Percentiles rank a stretch among this genome's conserved stretches.
Conservation (phyloP, 2,797 vertebrate genomes). For the Phalloptychus januarius region DNA sequence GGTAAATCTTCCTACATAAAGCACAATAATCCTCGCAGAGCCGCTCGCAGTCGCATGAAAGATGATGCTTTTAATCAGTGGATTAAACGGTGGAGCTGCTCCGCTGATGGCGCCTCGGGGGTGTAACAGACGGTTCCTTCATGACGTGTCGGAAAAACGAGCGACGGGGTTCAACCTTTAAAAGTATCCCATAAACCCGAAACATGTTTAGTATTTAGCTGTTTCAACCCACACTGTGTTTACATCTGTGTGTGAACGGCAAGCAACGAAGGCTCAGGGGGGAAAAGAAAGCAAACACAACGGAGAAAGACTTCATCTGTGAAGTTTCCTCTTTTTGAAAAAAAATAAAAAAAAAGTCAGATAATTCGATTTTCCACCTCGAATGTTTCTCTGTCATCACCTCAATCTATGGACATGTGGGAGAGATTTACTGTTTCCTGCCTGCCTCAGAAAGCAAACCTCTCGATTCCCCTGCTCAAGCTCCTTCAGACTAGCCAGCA, state of each 20-base stretch:
- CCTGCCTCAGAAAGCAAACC: too few relatives aligned
- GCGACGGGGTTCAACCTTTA: conserved; percentile 11
- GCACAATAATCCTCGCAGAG: conserved; percentile 25
- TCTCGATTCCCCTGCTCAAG: too few relatives aligned
- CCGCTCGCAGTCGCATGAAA: background rate
- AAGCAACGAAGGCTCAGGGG: conserved; percentile 27
- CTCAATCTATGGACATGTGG: background rate
- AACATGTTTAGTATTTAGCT: conserved; percentile 23
- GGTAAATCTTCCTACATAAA: conserved; percentile 18
- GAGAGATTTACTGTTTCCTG: background rate
- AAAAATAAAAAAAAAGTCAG: background rate
- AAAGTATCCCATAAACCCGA: conserved; percentile 29
- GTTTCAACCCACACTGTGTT: conserved; percentile 35
- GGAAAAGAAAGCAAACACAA: conserved; percentile 9
- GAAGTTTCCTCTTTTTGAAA: background rate
- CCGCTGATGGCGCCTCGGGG: conserved; percentile 21
- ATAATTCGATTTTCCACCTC: background rate
- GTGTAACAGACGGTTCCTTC: conserved; percentile 2
- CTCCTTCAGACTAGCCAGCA: too few relatives aligned
- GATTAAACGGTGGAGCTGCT: conserved; percentile 24
- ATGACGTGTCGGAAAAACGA: conserved; percentile 45
- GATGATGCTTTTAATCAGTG: conserved; percentile 19
- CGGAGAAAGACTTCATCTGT: background rate
- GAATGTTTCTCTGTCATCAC: background rate
- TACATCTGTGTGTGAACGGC: conserved; percentile 40